A percentile compares a stretch with the other conserved stretches of the same genome.
Conservation (phyloP, 2,113 vertebrate genomes). For the Bothrops jararaca region DNA sequence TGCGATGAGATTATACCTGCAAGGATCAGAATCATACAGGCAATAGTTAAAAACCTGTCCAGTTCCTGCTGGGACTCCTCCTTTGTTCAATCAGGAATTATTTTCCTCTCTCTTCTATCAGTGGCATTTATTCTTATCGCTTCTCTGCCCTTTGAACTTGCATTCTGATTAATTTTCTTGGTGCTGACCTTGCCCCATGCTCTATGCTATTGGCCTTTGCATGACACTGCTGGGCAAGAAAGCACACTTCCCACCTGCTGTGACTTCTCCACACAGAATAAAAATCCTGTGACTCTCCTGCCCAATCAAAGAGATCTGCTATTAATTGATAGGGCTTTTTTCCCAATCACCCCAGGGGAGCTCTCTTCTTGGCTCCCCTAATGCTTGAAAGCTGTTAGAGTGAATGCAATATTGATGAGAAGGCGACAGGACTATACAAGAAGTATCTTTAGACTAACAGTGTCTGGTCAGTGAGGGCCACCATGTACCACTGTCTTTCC, state of each 20-base stretch:
- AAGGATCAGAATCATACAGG: background rate
- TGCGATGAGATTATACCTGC: background rate
- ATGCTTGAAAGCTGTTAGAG: constrained; percentile 7
- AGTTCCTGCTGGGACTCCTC: background rate
- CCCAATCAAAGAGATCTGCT: background rate
- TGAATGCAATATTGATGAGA: constrained; percentile 29
- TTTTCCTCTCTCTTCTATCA: constrained; percentile 46
- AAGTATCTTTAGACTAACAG: background rate
- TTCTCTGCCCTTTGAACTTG: constrained; percentile 40
- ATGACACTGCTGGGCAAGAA: background rate
- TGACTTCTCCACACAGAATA: background rate
- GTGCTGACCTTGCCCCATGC: background rate
- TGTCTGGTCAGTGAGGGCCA: background rate
- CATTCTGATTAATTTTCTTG: constrained; percentile 41
- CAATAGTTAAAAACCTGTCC: background rate
- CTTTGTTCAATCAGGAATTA: constrained; percentile 45
- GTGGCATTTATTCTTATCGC: constrained; percentile 43
- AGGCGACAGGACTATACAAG: background rate
- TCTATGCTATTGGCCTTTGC: background rate
- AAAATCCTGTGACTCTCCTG: background rate
- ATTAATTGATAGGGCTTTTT: constrained; percentile 35
- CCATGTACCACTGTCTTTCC: background rate
- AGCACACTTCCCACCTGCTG: background rate
- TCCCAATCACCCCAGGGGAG: constrained; percentile 11
- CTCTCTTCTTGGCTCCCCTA: background rate